Conservation (phyloP, 2,113 vertebrate species). For the Haemorhous mexicanus region DNA sequence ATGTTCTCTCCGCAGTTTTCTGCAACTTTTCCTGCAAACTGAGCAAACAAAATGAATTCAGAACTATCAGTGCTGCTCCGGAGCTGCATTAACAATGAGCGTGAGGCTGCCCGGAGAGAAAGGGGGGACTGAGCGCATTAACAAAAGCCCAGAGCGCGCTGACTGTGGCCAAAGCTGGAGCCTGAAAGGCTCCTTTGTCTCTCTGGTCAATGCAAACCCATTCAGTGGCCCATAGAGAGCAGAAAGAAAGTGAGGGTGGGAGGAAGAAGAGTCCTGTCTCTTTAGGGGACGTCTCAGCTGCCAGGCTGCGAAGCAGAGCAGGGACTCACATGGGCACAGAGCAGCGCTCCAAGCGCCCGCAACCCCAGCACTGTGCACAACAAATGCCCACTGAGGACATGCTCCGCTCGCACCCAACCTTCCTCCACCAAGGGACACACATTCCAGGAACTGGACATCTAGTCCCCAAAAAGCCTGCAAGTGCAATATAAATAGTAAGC, state of each 20-base stretch:
- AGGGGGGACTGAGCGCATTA: slow-evolving; percentile 16
- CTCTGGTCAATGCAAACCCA: slow-evolving; percentile 69
- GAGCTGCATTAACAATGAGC: slow-evolving; percentile 48
- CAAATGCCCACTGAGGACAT: not conserved
- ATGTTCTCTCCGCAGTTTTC: not conserved
- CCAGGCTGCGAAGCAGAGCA: slow-evolving; percentile 21
- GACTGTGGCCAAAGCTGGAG: slow-evolving; percentile 13
- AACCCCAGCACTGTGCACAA: not conserved
- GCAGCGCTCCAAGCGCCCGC: not conserved
- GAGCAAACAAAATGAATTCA: slow-evolving; percentile 39
- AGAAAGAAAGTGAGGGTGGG: slow-evolving; percentile 17
- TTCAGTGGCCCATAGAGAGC: slow-evolving; percentile 59
- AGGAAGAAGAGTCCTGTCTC: slow-evolving; percentile 60
- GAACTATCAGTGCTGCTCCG: slow-evolving; percentile 4
- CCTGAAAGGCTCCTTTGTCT: slow-evolving; percentile 75
- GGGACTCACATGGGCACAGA: not conserved
- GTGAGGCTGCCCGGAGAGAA: slow-evolving; percentile 33
- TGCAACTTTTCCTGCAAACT: slow-evolving; percentile 9
- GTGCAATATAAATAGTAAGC: not conserved
- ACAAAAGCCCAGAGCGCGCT: slow-evolving; percentile 64
- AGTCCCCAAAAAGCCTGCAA: not conserved
- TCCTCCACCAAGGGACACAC: not conserved
- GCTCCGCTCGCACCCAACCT: not conserved
- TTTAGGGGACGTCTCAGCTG: slow-evolving; percentile 66
- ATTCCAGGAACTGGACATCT: not conserved